Evolutionary conservation across 1,140 invertebrate species (phyloP), one percentile per base, ranked within the genome.

Genomic region (Cherax quadricarinatus): DNA sequence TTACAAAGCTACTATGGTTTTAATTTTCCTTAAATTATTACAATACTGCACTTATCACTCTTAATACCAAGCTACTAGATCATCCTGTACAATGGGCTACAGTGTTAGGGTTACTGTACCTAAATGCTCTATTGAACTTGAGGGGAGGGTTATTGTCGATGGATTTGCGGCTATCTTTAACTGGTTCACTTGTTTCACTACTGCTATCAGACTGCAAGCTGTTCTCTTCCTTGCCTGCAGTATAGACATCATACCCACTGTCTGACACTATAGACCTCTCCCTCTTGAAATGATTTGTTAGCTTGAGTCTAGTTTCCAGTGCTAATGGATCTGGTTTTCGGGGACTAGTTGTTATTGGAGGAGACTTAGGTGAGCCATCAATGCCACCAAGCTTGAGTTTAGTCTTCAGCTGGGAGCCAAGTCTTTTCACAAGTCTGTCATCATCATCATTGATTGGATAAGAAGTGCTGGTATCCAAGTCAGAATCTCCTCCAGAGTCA

Each of bases 121-220:
- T 95, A 94, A 95, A 95, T n/a, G 95, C 95, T 92, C 95, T 95
- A 94, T 95, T 95, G 93, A 95, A 95, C 89, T 95, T 95, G 86
- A 94, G 93, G 30, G 93, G 89, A 48, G 94, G 94, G 57, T 92
- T 91, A 48, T 91, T 93, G 51, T 94, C 85, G 30, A 18, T 86
- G 60, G 88, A 24, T 78, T 90, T 92, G 41, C 87, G 84, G 79
- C 80, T 79, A 89, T 93, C 92, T 80, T 93, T 93, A 53, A 79
- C 53, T 4, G 83, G 87, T n/a, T 86, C 92, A 70, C 93, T 93
- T 18, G 88, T 92, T 51, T 95, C 94, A 94, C 94, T 94, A 93
- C 94, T 94, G 93, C 94, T 95, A 93, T 94, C 94, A 5, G 94
- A 94, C n/a, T 94, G 94, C 60, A 94, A 89, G 48, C 93, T 93